A percentile compares a stretch with the other conserved stretches of the same genome.
Evolutionary conservation across 2,797 vertebrate genomes (phyloP).

Genomic region (Eidolon dupreanum): DNA sequence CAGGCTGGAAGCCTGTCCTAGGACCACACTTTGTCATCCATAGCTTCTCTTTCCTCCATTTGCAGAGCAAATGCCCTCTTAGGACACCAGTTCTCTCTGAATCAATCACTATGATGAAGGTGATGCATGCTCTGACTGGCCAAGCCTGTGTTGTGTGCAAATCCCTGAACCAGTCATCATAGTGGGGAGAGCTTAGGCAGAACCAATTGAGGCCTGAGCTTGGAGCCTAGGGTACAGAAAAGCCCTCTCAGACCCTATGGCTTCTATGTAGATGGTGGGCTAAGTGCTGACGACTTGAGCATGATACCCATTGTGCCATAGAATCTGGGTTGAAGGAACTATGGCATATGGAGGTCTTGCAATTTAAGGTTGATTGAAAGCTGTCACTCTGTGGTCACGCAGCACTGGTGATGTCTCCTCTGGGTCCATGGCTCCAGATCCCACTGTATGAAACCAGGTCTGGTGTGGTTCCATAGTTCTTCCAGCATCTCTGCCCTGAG

Average conservation of each 20-base stretch:
- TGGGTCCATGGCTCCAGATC: background rate
- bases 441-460: background rate
- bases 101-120: background rate
- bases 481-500: background rate
- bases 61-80: background rate
- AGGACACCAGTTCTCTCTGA: background rate
- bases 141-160: background rate
- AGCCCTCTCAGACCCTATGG: background rate
- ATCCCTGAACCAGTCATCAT: background rate
- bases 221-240: background rate
- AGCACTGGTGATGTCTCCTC: background rate
- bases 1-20: background rate
- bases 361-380: background rate
- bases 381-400: background rate
- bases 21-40: background rate
- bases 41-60: background rate
- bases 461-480: background rate
- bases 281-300: background rate
- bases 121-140: background rate
- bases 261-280: background rate
- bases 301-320: background rate
- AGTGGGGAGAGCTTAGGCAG: background rate
- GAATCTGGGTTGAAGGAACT: background rate
- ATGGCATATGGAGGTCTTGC: background rate
- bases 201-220: background rate